These are phyloP conservation scores for Lissocephala sabroskyi DNA, from an alignment of 2,888 invertebrate genomes.

Conservation along the genomic window DNA sequence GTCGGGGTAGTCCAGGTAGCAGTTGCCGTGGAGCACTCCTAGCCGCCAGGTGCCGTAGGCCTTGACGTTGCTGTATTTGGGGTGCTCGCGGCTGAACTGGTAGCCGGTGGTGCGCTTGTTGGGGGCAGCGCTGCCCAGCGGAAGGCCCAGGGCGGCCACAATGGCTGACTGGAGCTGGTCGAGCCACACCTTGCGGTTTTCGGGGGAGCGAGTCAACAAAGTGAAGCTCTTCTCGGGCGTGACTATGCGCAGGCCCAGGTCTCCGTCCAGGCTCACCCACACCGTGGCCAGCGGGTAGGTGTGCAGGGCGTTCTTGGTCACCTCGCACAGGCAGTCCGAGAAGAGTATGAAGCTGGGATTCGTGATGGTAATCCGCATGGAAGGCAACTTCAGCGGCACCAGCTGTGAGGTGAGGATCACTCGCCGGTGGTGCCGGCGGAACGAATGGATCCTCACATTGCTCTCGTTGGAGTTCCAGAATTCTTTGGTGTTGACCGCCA, in stretches of 20 bases:
- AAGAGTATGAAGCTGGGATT: conserved; percentile 87
- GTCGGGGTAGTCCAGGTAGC: conserved; percentile 87
- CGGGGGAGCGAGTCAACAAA: conserved; percentile 76
- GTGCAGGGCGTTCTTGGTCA: conserved; percentile 77
- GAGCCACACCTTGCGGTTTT: conserved; percentile 86
- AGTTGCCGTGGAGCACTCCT: conserved; percentile 87
- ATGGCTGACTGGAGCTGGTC: conserved; percentile 84
- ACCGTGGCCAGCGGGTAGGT: conserved; percentile 82
- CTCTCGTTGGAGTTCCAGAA: conserved; percentile 72
- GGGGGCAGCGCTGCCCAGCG: conserved; percentile 76
- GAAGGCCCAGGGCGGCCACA: conserved; percentile 78
- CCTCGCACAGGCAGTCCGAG: conserved; percentile 85
- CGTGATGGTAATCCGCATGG: conserved; percentile 78
- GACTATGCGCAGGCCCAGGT: conserved; percentile 80
- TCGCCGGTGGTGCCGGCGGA: conserved; percentile 79
- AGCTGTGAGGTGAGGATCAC: conserved; percentile 84
- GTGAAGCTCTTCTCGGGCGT: conserved; percentile 86
- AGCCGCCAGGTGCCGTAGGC: conserved; percentile 86
- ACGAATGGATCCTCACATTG: conserved; percentile 64
- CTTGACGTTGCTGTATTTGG: conserved; percentile 82
- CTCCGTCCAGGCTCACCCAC: conserved; percentile 85
- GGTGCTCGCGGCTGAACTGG: conserved; percentile 79
- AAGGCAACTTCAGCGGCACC: conserved; percentile 80
- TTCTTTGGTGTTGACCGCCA: conserved; percentile 67
- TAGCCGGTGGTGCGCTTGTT: conserved; percentile 81